phyloP scores from a whole-genome alignment of 2,888 invertebrate genomes.

The Serripes groenlandicus region DNA sequence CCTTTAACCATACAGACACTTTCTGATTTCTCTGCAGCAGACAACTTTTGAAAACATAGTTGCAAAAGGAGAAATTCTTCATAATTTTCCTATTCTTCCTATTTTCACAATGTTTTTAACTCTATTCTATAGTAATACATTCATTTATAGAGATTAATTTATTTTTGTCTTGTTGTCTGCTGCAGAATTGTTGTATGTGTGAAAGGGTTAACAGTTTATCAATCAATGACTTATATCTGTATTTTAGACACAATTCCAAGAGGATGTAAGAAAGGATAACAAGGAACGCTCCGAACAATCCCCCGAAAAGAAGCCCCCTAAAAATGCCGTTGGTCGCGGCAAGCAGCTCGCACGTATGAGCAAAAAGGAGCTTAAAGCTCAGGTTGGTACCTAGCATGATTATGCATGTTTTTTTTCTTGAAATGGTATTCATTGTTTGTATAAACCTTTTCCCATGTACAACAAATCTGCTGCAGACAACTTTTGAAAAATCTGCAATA shows the following conservation, averaged over 20 bases:
- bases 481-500: no score
- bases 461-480: no score
- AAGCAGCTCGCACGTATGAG: slow-evolving; percentile 72
- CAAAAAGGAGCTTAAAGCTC: slow-evolving; percentile 74
- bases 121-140: no score
- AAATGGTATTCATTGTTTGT: no score
- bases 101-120: neutral
- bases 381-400: no score
- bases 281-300: slow-evolving; percentile 67
- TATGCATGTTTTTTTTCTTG: no score
- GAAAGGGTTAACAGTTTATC: neutral
- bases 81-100: neutral
- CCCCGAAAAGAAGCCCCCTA: slow-evolving; percentile 70
- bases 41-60: neutral
- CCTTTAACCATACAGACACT: neutral
- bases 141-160: no score
- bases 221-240: neutral
- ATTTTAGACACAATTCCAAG: slow-evolving; percentile 27
- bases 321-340: slow-evolving; percentile 73
- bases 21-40: neutral
- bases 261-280: slow-evolving; percentile 64
- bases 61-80: neutral
- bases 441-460: no score
- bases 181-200: no score
- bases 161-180: no score